A percentile compares a stretch with the other conserved stretches of the same genome.
These are phyloP conservation scores for Crax fasciolata DNA, from an alignment of 2,797 vertebrate species.

Conservation along the genomic window DNA sequence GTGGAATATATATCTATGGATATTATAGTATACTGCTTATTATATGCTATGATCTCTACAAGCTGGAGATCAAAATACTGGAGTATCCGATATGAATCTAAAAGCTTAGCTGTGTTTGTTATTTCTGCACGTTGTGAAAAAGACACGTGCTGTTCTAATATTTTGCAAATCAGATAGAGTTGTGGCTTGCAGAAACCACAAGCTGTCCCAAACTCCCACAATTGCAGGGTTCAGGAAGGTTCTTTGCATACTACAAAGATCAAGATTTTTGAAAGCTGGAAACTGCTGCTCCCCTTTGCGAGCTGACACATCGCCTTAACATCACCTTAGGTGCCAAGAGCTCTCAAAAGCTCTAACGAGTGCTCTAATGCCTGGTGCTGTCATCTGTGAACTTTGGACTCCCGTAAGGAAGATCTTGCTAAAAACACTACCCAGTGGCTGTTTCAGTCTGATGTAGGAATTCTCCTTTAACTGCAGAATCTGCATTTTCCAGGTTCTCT, in stretches of 20 bases:
- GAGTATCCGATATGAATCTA: neutral
- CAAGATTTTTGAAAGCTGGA: neutral
- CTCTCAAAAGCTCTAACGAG: neutral
- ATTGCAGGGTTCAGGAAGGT: neutral
- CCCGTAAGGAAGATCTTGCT: accelerated
- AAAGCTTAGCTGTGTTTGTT: neutral
- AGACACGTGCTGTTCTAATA: accelerated
- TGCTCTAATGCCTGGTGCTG: neutral
- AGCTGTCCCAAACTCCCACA: neutral
- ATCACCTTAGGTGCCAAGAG: neutral
- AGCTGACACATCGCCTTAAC: accelerated
- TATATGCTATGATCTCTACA: accelerated
- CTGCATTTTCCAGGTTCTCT: neutral
- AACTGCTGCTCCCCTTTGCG: neutral
- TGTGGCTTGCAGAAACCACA: neutral
- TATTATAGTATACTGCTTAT: neutral
- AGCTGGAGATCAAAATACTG: neutral
- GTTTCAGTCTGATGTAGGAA: neutral
- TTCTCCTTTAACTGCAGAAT: neutral
- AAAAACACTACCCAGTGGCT: neutral
- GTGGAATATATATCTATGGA: neutral
- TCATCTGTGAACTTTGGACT: neutral
- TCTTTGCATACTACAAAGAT: neutral
- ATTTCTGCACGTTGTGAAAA: neutral
- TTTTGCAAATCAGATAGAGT: neutral